Evolutionary conservation across 2,113 vertebrate genomes (phyloP), one percentile per base, ranked within the genome.

Genomic region (Brachypodius melanocephalos): DNA sequence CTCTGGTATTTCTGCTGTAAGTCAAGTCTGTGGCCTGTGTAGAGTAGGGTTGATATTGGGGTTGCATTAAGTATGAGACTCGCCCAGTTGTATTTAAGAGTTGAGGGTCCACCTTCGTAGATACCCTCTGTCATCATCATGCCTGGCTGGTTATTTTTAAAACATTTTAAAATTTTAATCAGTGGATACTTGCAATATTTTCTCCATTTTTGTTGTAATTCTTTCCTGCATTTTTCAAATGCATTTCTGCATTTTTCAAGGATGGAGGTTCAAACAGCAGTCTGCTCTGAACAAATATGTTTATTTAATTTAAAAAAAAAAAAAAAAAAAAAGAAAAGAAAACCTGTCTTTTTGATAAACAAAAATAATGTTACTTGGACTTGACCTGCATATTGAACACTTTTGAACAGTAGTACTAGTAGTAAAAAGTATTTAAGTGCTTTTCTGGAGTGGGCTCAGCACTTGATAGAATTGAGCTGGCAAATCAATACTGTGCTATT

Each of bases 391-490:
- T 48, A 38, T 52, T 69, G 40, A 81, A 63, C 14, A 34, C 5
- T 76, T 82, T 29, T 67, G 51, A 89, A 28, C 31, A 71, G 58
- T 26, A 84, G 32, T n/a, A 62, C 17, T 69, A 36, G 62, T 58
- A 52, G 67, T 40, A 80, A 91, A 77, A 93, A 1, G 1, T 46
- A 51, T 77, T 55, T 80, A 93, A 94, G 90, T 92, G 94, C 73
- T 90, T 87, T 92, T 63, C 92, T 96, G 96, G 92, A 96, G 43
- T 40, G 34, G 65, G 31, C 57, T 96, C 90, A 81, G 72, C 72
- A 14, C 83, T 84, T 80, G 72, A 40, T 90, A 81, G 68, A 90
- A 62, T 17, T 48, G 83, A 87, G 72, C 68, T 66, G 61, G 55
- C 51, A 93, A 81, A 94, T 92, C 90, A 81, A 89, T 94, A 84